Evolutionary conservation across 2,797 vertebrate species (phyloP), one percentile per base, ranked within the genome.

Genomic region (Serranus cabrilla): DNA sequence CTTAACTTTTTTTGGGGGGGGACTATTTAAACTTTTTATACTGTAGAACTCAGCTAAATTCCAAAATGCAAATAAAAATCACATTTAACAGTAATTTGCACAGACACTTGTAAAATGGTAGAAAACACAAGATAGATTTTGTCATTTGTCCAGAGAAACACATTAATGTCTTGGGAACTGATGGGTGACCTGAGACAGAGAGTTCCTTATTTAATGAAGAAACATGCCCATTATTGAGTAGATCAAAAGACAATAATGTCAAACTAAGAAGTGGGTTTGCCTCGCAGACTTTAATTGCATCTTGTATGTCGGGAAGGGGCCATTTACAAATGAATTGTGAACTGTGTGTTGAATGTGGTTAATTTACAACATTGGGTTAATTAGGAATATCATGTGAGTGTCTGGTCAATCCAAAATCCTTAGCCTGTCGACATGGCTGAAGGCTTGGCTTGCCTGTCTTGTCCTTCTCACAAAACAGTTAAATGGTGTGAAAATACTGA

Each of bases 21-120:
- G 21, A 54, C 54, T 20, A 0, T 42, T 60, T 25, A 76, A 68
- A 54, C 43, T 12, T 45, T 8, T 11, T 23, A 9, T 60, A 13
- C 45, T 27, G 3, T 20, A 70, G 18, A 31, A 61, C 12, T 23
- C 14, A n/a, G 47, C 27, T 27, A 3, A 27, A 27, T 27, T 27
- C 27, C 23, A 6, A 39, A 37, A 82, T 75, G 21, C 55, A 56
- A 73, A 82, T 62, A 51, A 11, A 37, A n/a, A 0, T 61, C 12
- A 13, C 6, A 12, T 50, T 25, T 12, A 39, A 25, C 43, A 60
- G 27, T 56, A 16, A 39, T 82, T 75, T 73, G 45, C 57, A 73
- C 14, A 25, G 61, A 45, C 6, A 42, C 16, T 58, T 0, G 6
- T 7, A 7, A 64, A 71, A 74, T 25, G 8, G 3, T 58, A 25